Evolutionary conservation across 2,113 vertebrate species (phyloP).

Genomic region (Brachyhypopomus occidentalis): DNA sequence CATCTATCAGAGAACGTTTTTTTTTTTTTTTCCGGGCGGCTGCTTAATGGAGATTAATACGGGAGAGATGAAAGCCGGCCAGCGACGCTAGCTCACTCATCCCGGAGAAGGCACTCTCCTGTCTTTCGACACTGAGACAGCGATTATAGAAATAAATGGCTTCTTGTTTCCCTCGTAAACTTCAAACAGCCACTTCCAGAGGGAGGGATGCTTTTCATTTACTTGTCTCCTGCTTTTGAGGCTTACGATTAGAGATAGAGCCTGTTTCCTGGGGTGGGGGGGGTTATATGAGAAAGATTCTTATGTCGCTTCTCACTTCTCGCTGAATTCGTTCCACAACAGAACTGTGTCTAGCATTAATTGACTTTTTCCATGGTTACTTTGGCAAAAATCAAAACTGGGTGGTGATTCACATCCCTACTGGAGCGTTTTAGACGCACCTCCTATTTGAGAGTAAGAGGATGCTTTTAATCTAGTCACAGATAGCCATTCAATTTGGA

Average conservation of each 20-base stretch:
- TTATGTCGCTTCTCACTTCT: too few species aligned
- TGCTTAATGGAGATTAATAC: constrained; percentile 44
- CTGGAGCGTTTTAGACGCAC: too few species aligned
- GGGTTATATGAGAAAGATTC: too few species aligned
- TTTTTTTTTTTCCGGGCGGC: constrained; percentile 24
- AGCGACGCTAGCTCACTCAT: constrained; percentile 31
- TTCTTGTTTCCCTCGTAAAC: constrained; percentile 29
- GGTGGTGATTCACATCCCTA: too few species aligned
- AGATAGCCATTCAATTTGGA: too few species aligned
- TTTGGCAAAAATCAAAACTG: too few species aligned
- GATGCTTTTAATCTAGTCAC: too few species aligned
- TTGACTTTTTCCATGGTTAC: too few species aligned
- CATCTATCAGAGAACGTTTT: constrained; percentile 9
- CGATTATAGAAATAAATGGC: constrained; percentile 18
- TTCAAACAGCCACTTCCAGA: constrained; percentile 29
- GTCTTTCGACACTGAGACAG: constrained; percentile 15
- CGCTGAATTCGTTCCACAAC: too few species aligned
- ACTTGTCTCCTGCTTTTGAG: not conserved
- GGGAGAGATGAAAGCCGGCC: constrained; percentile 42
- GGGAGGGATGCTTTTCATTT: not conserved
- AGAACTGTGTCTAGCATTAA: too few species aligned
- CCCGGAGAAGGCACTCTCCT: constrained; percentile 36
- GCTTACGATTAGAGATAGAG: not conserved
- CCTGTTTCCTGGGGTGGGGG: too few species aligned
- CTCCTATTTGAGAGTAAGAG: too few species aligned